These are phyloP conservation scores for Oncopeltus fasciatus DNA, from an alignment of 1,140 invertebrate species.

Conservation along the genomic window DNA sequence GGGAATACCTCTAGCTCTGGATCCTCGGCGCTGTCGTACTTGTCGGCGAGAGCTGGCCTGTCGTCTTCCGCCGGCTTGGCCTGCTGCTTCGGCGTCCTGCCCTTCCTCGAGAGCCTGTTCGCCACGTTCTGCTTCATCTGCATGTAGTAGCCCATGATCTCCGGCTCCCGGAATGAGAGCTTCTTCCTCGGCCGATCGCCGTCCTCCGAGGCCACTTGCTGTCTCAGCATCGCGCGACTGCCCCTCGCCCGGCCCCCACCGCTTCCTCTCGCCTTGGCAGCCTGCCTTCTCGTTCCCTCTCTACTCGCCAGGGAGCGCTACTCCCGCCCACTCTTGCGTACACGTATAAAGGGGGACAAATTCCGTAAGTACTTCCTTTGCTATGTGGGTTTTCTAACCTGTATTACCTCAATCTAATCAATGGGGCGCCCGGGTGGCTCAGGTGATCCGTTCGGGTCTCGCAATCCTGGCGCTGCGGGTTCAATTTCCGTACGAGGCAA, in stretches of 20 bases:
- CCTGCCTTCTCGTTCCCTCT: neutral
- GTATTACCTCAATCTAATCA: too few relatives aligned
- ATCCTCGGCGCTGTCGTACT: slow-evolving; percentile 23
- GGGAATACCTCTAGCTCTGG: slow-evolving; percentile 31
- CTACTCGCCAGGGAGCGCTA: neutral
- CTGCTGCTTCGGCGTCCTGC: slow-evolving; percentile 14
- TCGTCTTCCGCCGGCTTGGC: slow-evolving; percentile 26
- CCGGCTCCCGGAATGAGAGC: slow-evolving; percentile 68
- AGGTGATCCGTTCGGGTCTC: too few relatives aligned
- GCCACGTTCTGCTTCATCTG: slow-evolving; percentile 28
- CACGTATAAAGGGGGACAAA: too few relatives aligned
- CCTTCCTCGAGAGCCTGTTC: slow-evolving; percentile 20
- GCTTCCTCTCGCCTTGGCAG: neutral
- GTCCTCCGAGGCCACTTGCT: neutral
- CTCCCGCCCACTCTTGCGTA: neutral
- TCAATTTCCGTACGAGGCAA: too few relatives aligned
- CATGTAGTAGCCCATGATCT: slow-evolving; percentile 41
- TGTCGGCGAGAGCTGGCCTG: slow-evolving; percentile 27
- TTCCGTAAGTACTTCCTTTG: too few relatives aligned
- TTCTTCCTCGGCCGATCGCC: slow-evolving; percentile 61
- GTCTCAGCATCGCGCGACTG: slow-evolving; percentile 5
- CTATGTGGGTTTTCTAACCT: too few relatives aligned
- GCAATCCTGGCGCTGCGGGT: too few relatives aligned
- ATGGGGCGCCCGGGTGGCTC: too few relatives aligned
- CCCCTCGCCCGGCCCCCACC: slow-evolving; percentile 1